phyloP scores from a whole-genome alignment of 2,888 invertebrate genomes.

The Euzetes globulus region DNA sequence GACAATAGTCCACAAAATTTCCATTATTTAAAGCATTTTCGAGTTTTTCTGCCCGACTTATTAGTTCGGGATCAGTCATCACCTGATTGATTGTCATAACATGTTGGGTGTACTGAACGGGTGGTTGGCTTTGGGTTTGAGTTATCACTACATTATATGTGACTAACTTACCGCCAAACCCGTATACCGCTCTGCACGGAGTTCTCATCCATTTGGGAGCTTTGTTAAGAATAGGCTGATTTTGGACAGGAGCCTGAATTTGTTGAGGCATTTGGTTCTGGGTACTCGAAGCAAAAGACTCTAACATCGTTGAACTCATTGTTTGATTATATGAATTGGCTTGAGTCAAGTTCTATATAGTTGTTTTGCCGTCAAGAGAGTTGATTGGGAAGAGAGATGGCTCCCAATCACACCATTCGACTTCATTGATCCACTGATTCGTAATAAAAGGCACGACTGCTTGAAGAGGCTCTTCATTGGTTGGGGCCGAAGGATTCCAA shows the following conservation, averaged over 20 bases:
- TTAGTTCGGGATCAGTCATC: constrained; percentile 9
- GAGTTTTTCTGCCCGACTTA: constrained; percentile 17
- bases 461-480: constrained; percentile 16
- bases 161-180: constrained; percentile 29
- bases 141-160: background rate
- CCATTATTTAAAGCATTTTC: constrained; percentile 25
- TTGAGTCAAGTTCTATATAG: constrained; percentile 23
- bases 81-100: background rate
- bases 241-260: background rate
- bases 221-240: background rate
- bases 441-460: background rate
- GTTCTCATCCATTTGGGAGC: constrained; percentile 20
- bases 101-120: constrained; percentile 11
- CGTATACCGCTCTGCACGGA: background rate
- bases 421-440: constrained; percentile 24
- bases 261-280: background rate
- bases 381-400: constrained; percentile 19
- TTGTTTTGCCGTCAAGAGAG: constrained; percentile 21
- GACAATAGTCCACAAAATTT: constrained; percentile 26
- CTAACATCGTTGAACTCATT: background rate
- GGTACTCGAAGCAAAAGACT: constrained; percentile 6
- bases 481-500: constrained; percentile 1
- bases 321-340: constrained; percentile 18
- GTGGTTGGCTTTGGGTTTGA: constrained; percentile 6
- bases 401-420: constrained; percentile 22